Percentiles rank a stretch among this genome's conserved stretches.
These are phyloP conservation scores for Archegozetes longisetosus DNA, from an alignment of 1,140 invertebrate genomes.

Conservation along the genomic window DNA sequence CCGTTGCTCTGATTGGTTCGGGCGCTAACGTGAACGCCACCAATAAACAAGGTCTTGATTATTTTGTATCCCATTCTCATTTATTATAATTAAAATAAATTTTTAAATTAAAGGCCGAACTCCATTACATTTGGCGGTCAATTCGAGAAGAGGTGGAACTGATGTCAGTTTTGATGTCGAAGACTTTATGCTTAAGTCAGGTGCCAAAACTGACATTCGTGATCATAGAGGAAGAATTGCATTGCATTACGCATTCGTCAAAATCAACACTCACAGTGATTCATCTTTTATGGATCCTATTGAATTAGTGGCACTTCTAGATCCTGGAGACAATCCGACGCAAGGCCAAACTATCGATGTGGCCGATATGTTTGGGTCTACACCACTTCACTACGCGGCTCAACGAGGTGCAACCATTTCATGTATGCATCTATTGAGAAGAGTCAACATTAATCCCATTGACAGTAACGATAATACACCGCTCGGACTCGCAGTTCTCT, in stretches of 20 bases:
- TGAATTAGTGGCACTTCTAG: slow-evolving; percentile 29
- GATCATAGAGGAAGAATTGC: slow-evolving; percentile 21
- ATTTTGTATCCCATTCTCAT: not conserved
- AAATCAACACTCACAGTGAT: slow-evolving; percentile 22
- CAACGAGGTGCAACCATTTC: slow-evolving; percentile 34
- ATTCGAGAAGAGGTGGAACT: slow-evolving; percentile 21
- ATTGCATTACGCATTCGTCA: slow-evolving; percentile 35
- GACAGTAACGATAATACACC: slow-evolving; percentile 35
- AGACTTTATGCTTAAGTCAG: not conserved
- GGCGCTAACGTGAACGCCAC: not conserved
- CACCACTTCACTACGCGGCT: slow-evolving; percentile 35
- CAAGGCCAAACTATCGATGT: slow-evolving; percentile 26
- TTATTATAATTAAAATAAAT: slow-evolving; percentile 5
- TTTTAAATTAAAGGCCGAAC: slow-evolving; percentile 25
- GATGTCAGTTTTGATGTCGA: slow-evolving; percentile 18
- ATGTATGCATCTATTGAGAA: slow-evolving; percentile 28
- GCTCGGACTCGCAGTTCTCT: slow-evolving; percentile 32
- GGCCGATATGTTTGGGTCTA: slow-evolving; percentile 28
- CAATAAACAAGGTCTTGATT: not conserved
- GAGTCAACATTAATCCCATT: slow-evolving; percentile 27
- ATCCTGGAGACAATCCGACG: slow-evolving; percentile 23
- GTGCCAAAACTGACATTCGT: not conserved
- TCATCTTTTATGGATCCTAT: slow-evolving; percentile 31
- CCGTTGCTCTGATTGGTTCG: not conserved
- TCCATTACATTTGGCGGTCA: slow-evolving; percentile 31